Base-by-base conservation (phyloP, 2,888 invertebrate species). In the Thyatira batis region DNA sequence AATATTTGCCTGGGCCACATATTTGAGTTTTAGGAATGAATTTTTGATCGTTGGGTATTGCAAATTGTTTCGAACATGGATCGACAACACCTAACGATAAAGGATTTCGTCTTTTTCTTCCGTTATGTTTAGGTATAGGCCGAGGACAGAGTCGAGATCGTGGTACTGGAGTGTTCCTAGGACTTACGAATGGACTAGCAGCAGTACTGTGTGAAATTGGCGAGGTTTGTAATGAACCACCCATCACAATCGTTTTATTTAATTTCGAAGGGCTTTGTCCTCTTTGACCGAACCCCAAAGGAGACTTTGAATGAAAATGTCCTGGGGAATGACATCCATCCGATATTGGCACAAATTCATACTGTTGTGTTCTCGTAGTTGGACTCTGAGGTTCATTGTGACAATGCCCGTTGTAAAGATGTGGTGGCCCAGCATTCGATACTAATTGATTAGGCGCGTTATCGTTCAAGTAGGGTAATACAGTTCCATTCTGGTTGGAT, bases 321-420 rank as follows among this genome's bases (percentile, higher is more conserved):
- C 83, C 75, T 1, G 95, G 95, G 1, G 95, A 95, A 69, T 94
- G 94, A 45, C 95, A 94, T n/a, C 94, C 95, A 8, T 96, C 96
- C 30, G 97, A 96, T 75, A 97, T 97, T 0, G 97, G 97, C 27
- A 96, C 95, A 75, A 97, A 97, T 81, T 95, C 96, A 78, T 96
- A 97, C 76, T 96, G 95, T 78, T 96, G 95, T 48, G 96, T 94
- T 58, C 95, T 93, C 45, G 96, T 95, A 60, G 95, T 96, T 9
- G 96, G 96, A 87, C 95, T 95, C 61, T 95, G 95, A 0, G 95
- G 95, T 51, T 95, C 94, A 45, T 84, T 87, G 51, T 87, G 84
- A 53, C 80, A 73, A 54, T 87, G 85, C 1, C 89, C 89, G 57
- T 90, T 89, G 59, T 86, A 90, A 5, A 83, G 63, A 56, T 84